A percentile compares a stretch with the other conserved stretches of the same genome.
Evolutionary conservation across 1,140 invertebrate species (phyloP).

Genomic region (Drosophila tsacasi): DNA sequence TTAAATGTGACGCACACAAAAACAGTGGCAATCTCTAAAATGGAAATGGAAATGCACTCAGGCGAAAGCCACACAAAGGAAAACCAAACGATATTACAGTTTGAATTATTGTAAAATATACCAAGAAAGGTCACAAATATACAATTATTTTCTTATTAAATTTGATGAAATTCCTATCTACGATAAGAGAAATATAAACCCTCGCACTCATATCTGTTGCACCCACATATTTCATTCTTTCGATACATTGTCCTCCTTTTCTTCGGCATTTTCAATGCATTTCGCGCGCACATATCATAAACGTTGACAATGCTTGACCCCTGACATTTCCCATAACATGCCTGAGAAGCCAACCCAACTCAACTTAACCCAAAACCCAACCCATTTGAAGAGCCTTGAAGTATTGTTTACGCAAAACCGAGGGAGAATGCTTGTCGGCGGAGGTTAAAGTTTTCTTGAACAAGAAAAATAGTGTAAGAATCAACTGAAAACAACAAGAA

Average conservation of each 20-base stretch:
- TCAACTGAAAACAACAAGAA: constrained; percentile 53
- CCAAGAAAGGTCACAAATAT: neutral
- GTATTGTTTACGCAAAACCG: constrained; percentile 63
- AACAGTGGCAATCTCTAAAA: constrained; percentile 60
- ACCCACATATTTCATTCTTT: constrained; percentile 14
- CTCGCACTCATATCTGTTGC: neutral
- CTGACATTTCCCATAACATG: constrained; percentile 35
- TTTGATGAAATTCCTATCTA: neutral
- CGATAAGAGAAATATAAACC: neutral
- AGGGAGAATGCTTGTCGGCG: neutral
- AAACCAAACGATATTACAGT: constrained; percentile 18
- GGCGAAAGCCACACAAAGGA: constrained; percentile 32
- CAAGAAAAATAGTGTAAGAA: constrained; percentile 53
- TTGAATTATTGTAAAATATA: neutral
- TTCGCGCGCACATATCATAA: constrained; percentile 43
- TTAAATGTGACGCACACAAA: constrained; percentile 59
- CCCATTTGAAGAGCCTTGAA: constrained; percentile 58
- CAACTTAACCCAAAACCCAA: neutral
- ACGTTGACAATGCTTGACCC: constrained; percentile 54
- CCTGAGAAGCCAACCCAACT: constrained; percentile 3
- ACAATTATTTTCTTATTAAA: constrained; percentile 2
- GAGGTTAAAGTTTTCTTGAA: constrained; percentile 24
- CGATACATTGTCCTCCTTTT: constrained; percentile 28
- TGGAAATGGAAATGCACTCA: constrained; percentile 67
- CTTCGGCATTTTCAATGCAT: constrained; percentile 40